These are phyloP conservation scores for Lymantria monacha DNA, from an alignment of 2,888 invertebrate genomes.

Conservation along the genomic window DNA sequence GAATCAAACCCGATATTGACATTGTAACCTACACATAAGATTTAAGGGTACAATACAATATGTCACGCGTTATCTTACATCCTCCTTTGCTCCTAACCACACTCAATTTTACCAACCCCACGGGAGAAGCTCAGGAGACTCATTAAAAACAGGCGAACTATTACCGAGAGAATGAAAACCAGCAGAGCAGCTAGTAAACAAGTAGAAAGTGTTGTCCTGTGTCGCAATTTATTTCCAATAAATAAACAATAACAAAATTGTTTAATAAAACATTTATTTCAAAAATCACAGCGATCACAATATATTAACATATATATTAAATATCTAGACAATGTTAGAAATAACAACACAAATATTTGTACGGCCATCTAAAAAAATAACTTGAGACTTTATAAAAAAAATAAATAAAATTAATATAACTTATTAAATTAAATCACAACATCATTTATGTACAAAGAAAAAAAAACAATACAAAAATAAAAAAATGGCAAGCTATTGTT, in stretches of 20 bases:
- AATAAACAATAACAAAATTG: background rate
- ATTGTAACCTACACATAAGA: too few species aligned
- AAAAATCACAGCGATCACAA: conserved; percentile 61
- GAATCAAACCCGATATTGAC: too few species aligned
- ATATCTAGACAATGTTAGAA: conserved; percentile 30
- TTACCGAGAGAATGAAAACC: too few species aligned
- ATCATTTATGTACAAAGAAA: background rate
- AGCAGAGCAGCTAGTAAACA: too few species aligned
- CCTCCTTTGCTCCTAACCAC: too few species aligned
- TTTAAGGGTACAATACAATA: too few species aligned
- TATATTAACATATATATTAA: too few species aligned
- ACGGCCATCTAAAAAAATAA: background rate
- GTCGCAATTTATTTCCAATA: background rate
- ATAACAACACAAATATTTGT: conserved; percentile 1
- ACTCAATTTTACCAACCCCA: too few species aligned
- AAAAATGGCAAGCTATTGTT: background rate
- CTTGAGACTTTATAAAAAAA: background rate
- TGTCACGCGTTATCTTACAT: too few species aligned
- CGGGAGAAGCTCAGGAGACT: too few species aligned
- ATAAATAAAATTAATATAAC: background rate
- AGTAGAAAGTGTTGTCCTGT: too few species aligned
- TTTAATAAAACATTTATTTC: conserved; percentile 58
- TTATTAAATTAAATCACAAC: background rate
- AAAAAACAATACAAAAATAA: background rate
- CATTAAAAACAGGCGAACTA: too few species aligned